Conservation (phyloP, 2,797 vertebrate genomes). For the Galagoides demidoff region DNA sequence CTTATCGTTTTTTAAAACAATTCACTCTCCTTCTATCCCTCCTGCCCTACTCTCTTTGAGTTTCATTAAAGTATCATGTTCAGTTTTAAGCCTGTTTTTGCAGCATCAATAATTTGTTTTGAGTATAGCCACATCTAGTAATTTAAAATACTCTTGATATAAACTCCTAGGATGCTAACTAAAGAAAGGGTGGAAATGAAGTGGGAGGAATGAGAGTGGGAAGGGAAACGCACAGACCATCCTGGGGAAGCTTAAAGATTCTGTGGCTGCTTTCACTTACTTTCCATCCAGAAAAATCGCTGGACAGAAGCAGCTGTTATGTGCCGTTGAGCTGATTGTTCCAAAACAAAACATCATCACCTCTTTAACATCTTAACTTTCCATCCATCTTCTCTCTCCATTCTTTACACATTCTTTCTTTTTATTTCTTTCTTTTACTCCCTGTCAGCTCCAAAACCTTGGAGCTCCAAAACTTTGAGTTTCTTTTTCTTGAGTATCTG, state of each 20-base stretch:
- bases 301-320: constrained; percentile 74
- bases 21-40: background rate
- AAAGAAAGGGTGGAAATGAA: constrained; percentile 72
- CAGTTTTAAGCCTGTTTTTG: constrained; percentile 81
- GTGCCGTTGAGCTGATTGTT: constrained; percentile 61
- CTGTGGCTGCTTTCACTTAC: constrained; percentile 63
- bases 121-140: constrained; percentile 75
- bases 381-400: background rate
- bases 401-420: constrained; percentile 34
- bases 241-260: constrained; percentile 68
- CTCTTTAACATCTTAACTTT: background rate
- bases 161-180: constrained; percentile 76
- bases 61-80: constrained; percentile 80
- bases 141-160: constrained; percentile 78
- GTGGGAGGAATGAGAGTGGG: constrained; percentile 73
- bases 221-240: constrained; percentile 70
- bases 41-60: constrained; percentile 69
- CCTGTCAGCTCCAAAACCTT: background rate
- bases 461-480: background rate
- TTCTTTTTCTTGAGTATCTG: constrained; percentile 58
- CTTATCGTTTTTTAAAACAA: background rate
- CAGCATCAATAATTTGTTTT: constrained; percentile 81
- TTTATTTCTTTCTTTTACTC: background rate
- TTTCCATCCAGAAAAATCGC: constrained; percentile 76
- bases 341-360: background rate